phyloP scores from a whole-genome alignment of 2,888 invertebrate species.

The Acleris laterana region DNA sequence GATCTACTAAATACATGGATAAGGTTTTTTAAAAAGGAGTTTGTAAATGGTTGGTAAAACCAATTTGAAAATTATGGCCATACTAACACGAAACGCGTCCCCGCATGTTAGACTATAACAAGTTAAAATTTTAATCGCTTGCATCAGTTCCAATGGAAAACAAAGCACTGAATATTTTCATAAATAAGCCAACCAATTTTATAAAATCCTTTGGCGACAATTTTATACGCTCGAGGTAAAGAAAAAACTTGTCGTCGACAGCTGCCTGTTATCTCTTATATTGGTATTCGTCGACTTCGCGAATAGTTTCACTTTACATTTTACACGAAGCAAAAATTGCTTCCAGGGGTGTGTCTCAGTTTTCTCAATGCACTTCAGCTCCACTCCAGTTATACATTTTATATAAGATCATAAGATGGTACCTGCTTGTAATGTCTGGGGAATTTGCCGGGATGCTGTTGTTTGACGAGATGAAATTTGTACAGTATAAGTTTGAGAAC shows the following conservation, averaged over 20 bases:
- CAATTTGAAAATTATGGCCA: too few relatives aligned
- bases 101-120: too few relatives aligned
- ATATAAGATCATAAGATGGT: constrained; percentile 27
- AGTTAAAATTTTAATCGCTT: too few relatives aligned
- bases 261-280: neutral
- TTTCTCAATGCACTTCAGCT: constrained; percentile 28
- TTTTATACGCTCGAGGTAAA: neutral
- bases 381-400: constrained; percentile 28
- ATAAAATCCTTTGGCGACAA: neutral
- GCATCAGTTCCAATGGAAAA: too few relatives aligned
- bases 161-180: too few relatives aligned
- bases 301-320: constrained; percentile 4
- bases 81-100: too few relatives aligned
- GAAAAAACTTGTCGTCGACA: neutral
- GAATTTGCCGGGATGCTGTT: constrained; percentile 15
- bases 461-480: constrained; percentile 12
- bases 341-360: constrained; percentile 8
- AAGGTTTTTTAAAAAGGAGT: neutral
- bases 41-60: too few relatives aligned
- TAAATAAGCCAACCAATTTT: neutral
- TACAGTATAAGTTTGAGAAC: constrained; percentile 10
- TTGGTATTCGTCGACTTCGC: constrained; percentile 2
- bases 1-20: constrained; percentile 34
- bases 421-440: constrained; percentile 25
- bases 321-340: constrained; percentile 7